phyloP scores from a whole-genome alignment of 2,797 vertebrate genomes.

The Cygnus olor region DNA sequence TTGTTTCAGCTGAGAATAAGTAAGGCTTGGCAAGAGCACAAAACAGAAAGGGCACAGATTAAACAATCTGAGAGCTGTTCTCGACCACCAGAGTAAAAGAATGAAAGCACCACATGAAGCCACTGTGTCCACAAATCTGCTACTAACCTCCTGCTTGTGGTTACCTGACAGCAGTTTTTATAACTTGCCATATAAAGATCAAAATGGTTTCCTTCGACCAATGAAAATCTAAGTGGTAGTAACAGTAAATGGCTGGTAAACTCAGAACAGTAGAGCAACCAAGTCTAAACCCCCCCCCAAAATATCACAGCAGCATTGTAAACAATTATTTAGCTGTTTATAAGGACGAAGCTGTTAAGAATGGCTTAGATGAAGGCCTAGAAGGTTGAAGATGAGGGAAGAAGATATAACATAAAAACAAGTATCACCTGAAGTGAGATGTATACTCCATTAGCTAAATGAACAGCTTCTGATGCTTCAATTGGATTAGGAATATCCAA shows the following conservation, averaged over 20 bases:
- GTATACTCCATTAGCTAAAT: slow-evolving; percentile 93
- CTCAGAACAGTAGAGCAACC: not conserved
- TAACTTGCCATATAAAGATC: not conserved
- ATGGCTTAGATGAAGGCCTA: not conserved
- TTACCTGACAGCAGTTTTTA: not conserved
- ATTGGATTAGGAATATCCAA: slow-evolving; percentile 90
- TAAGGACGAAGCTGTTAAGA: not conserved
- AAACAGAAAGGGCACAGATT: not conserved
- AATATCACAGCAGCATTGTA: not conserved
- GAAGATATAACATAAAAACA: not conserved
- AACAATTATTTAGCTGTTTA: not conserved
- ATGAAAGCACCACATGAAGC: not conserved
- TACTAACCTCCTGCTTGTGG: not conserved
- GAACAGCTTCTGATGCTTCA: slow-evolving; percentile 89
- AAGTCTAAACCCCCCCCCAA: not conserved
- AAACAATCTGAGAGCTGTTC: not conserved
- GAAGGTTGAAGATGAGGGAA: not conserved
- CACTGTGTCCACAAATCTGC: not conserved
- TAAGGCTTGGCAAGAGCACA: not conserved
- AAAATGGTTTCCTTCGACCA: not conserved
- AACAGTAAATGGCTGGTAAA: not conserved
- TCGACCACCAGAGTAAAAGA: not conserved
- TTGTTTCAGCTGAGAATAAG: not conserved
- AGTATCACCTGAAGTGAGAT: slow-evolving; percentile 91
- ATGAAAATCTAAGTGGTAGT: not conserved